These are phyloP conservation scores for Cephalotes varians DNA, from an alignment of 2,888 invertebrate genomes.

Conservation along the genomic window DNA sequence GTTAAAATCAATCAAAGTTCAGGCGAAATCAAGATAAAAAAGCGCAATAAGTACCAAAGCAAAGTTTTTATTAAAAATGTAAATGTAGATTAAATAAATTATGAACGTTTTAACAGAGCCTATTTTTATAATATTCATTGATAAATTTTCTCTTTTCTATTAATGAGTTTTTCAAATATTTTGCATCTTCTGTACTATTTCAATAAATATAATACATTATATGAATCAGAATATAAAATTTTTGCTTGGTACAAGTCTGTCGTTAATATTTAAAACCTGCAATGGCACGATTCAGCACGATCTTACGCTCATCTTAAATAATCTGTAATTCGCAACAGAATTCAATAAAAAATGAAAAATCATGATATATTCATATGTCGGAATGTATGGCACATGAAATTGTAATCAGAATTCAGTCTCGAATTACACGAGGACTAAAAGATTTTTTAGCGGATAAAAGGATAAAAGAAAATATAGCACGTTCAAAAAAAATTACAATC, in stretches of 20 bases:
- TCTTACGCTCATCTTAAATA: neutral
- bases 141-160: neutral
- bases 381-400: neutral
- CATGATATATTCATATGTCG: neutral
- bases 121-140: neutral
- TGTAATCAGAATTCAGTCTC: neutral
- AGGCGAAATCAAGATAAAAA: neutral
- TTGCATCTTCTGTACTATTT: neutral
- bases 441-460: neutral
- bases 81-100: neutral
- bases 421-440: neutral
- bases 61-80: neutral
- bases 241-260: neutral
- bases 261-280: neutral
- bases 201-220: neutral
- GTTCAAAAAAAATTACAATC: neutral
- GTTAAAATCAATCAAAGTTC: constrained; percentile 44
- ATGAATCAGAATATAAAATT: neutral
- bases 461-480: neutral
- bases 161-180: neutral
- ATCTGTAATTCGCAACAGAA: neutral
- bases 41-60: neutral
- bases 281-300: neutral
- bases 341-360: neutral
- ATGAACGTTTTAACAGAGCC: neutral